Evolutionary conservation across 2,888 invertebrate genomes (phyloP).

Genomic region (Drosophila ustulata): DNA sequence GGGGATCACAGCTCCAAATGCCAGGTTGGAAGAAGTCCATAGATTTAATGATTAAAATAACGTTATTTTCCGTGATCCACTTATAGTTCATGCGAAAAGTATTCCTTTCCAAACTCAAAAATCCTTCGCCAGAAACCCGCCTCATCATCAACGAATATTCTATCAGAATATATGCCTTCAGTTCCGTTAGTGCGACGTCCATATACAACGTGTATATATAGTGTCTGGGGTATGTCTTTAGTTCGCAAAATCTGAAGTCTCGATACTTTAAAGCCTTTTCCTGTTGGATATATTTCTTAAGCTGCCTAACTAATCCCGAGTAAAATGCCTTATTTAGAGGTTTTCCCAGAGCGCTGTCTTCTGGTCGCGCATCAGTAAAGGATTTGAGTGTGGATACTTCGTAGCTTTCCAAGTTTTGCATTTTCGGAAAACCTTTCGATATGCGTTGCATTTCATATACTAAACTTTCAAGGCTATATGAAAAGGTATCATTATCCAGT

Average conservation of each 20-base stretch:
- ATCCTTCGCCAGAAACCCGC: background rate
- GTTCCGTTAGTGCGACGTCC: background rate
- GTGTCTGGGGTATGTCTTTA: background rate
- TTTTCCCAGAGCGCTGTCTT: background rate
- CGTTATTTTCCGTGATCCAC: background rate
- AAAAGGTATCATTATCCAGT: background rate
- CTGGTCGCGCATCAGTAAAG: background rate
- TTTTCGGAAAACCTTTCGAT: background rate
- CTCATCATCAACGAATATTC: background rate
- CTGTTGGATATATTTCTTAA: background rate
- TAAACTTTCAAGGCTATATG: background rate
- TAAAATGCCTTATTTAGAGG: background rate
- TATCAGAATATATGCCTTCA: background rate
- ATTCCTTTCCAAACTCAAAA: background rate
- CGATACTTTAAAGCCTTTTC: background rate
- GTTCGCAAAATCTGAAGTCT: background rate
- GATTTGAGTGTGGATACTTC: background rate
- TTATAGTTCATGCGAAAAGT: background rate
- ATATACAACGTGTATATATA: background rate
- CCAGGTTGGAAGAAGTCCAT: background rate
- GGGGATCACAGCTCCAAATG: slow-evolving; percentile 13
- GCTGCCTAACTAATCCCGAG: background rate
- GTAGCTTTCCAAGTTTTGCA: background rate
- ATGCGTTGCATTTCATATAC: background rate
- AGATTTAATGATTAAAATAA: background rate